A percentile compares a stretch with the other conserved stretches of the same genome.
Evolutionary conservation across 2,113 vertebrate species (phyloP).

Genomic region (Mormyrus iriodes): DNA sequence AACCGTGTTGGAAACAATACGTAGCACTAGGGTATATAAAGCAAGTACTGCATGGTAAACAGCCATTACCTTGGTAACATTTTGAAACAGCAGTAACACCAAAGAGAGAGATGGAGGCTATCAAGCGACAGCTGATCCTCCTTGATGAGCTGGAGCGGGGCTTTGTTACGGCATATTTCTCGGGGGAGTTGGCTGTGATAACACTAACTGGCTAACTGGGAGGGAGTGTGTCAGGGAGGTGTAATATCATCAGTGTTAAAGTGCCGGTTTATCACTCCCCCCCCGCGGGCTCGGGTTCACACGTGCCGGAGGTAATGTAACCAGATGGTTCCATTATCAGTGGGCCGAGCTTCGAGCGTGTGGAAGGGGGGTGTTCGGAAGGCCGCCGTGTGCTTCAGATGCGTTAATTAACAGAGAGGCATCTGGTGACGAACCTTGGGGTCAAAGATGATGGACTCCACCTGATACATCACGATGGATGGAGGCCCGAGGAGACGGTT

Average conservation of each 20-base stretch:
- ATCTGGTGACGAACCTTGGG: neutral
- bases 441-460: slow-evolving; percentile 3
- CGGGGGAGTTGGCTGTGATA: slow-evolving; percentile 3
- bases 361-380: neutral
- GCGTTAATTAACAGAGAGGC: neutral
- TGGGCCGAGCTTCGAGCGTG: neutral
- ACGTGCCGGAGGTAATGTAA: slow-evolving; percentile 34
- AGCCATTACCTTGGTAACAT: neutral
- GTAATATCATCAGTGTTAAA: slow-evolving; percentile 4
- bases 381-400: neutral
- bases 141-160: neutral
- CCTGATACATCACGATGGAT: neutral
- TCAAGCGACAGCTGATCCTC: neutral
- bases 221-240: neutral
- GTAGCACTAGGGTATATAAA: neutral
- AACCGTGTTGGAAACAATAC: neutral
- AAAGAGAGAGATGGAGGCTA: neutral
- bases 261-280: neutral
- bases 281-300: neutral
- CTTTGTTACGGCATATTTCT: neutral
- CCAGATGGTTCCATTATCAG: slow-evolving; percentile 46
- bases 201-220: neutral
- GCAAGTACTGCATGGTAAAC: neutral
- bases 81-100: neutral
- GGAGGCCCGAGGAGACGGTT: neutral